phyloP scores from a whole-genome alignment of 2,888 invertebrate species.

The Noctua fimbriata region DNA sequence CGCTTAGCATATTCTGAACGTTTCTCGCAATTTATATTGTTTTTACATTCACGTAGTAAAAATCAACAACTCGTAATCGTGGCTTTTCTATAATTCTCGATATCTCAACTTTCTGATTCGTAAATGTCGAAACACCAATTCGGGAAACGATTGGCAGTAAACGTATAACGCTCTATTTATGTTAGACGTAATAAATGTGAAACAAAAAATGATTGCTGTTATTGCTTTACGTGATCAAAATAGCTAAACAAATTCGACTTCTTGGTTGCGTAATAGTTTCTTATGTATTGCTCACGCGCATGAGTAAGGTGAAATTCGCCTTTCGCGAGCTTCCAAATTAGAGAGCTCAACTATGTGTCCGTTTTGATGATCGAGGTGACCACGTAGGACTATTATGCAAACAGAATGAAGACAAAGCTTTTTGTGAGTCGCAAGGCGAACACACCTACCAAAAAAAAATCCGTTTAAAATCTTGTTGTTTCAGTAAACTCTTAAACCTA shows the following conservation, averaged over 20 bases:
- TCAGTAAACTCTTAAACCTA: conserved; percentile 25
- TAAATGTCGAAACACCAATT: conserved; percentile 42
- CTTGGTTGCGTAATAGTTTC: conserved; percentile 64
- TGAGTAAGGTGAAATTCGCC: conserved; percentile 77
- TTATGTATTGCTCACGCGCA: conserved; percentile 64
- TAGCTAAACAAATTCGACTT: conserved; percentile 57
- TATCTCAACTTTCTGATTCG: conserved; percentile 55
- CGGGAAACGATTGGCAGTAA: conserved; percentile 41
- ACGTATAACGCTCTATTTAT: conserved; percentile 43
- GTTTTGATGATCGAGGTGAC: conserved; percentile 40
- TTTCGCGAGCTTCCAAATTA: conserved; percentile 69
- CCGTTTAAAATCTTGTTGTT: conserved; percentile 7
- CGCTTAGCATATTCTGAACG: conserved; percentile 58
- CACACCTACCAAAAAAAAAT: not conserved
- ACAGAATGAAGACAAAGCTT: not conserved
- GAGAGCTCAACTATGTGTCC: conserved; percentile 58
- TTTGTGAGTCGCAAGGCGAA: conserved; percentile 3
- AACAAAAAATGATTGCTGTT: conserved; percentile 59
- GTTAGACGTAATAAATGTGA: conserved; percentile 54
- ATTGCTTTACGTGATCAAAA: conserved; percentile 63
- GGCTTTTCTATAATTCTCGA: conserved; percentile 47
- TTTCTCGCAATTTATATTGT: conserved; percentile 57
- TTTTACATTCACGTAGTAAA: conserved; percentile 44
- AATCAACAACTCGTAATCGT: conserved; percentile 46
- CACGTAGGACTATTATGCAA: conserved; percentile 17